These are phyloP conservation scores for Ciconia nigra DNA, from an alignment of 2,797 vertebrate genomes.

Conservation along the genomic window DNA sequence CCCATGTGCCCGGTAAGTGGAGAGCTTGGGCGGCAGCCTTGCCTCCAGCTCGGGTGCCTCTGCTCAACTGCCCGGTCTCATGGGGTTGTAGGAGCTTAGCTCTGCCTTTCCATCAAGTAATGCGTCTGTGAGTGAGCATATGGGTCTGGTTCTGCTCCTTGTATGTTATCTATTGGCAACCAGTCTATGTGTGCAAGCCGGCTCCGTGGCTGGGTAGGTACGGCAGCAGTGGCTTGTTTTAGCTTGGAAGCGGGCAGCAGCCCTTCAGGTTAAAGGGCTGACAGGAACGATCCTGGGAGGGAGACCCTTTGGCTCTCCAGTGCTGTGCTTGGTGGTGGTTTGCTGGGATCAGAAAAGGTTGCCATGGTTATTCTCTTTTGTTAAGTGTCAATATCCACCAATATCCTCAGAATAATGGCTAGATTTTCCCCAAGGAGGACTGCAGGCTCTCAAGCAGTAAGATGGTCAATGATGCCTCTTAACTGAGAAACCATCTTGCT, in stretches of 20 bases:
- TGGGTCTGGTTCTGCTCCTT: background rate
- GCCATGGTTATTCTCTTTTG: background rate
- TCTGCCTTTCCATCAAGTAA: background rate
- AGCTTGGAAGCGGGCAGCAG: background rate
- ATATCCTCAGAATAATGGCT: background rate
- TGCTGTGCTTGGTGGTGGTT: background rate
- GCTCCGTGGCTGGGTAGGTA: background rate
- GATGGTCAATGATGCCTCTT: background rate
- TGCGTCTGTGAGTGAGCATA: accelerated
- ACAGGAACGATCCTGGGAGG: background rate
- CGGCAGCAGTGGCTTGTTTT: background rate
- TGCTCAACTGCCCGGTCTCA: accelerated
- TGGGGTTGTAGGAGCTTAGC: background rate
- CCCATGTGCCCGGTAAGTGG: background rate
- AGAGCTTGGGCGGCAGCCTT: background rate
- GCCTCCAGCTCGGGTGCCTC: background rate
- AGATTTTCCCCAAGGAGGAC: background rate
- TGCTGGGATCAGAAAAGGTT: background rate
- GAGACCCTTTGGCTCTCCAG: background rate
- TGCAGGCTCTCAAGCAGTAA: background rate
- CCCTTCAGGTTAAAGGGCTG: background rate
- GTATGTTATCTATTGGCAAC: accelerated
- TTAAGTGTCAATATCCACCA: accelerated
- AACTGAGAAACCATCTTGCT: background rate
- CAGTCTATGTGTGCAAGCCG: accelerated